Conservation (phyloP, 2,113 vertebrate genomes). For the Turdus rufiventris region DNA sequence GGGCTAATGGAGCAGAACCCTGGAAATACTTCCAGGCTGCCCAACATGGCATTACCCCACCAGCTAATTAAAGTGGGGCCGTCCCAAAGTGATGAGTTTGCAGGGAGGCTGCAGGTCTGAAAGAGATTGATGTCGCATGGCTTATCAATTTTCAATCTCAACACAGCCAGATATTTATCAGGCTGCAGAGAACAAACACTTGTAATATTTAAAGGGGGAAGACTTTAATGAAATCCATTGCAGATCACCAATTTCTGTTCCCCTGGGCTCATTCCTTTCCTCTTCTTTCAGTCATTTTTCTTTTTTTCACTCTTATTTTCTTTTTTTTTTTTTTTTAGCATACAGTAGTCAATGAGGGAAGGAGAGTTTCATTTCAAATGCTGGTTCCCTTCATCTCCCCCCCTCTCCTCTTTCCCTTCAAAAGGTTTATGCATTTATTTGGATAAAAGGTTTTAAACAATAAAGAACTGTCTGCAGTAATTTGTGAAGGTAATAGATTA, state of each 20-base stretch:
- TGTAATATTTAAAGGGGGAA: slow-evolving; percentile 28
- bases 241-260: slow-evolving; percentile 46
- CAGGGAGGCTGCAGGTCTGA: not conserved
- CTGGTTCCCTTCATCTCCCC: not conserved
- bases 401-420: not conserved
- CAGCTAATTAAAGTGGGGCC: not conserved
- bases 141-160: slow-evolving; percentile 47
- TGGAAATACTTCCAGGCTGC: not conserved
- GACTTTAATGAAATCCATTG: slow-evolving; percentile 48
- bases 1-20: slow-evolving; percentile 42
- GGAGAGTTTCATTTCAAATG: slow-evolving; percentile 18
- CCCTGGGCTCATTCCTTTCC: not conserved
- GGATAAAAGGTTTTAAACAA: slow-evolving; percentile 62
- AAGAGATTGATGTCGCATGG: not conserved
- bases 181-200: slow-evolving; percentile 44
- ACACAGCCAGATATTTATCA: slow-evolving; percentile 5
- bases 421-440: slow-evolving; percentile 57
- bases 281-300: not conserved
- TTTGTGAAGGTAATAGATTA: slow-evolving; percentile 49
- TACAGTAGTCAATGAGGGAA: not conserved
- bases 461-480: slow-evolving; percentile 53
- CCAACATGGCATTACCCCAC: not conserved
- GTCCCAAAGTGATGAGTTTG: slow-evolving; percentile 7
- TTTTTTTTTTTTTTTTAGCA: not conserved
- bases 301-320: not conserved